Conservation (phyloP, 1,140 invertebrate species). For the Berghia stephanieae region DNA sequence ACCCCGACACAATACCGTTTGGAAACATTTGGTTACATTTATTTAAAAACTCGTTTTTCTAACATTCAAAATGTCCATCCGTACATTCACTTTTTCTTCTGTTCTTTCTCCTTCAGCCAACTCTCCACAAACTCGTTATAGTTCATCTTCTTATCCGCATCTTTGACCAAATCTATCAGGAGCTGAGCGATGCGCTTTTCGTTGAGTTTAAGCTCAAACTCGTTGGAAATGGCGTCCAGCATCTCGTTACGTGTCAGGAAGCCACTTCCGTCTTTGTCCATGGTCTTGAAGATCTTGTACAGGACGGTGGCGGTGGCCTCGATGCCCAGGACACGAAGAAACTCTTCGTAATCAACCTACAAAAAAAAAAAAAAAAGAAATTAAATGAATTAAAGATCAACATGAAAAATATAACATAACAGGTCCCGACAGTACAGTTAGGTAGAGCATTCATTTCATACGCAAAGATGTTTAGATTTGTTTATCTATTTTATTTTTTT, state of each 20-base stretch:
- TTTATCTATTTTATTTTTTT: too few species aligned
- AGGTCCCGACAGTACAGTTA: too few species aligned
- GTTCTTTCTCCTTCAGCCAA: conserved; percentile 35
- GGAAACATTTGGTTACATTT: too few species aligned
- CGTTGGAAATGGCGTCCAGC: conserved; percentile 47
- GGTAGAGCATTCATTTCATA: too few species aligned
- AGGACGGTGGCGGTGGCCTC: conserved; percentile 41
- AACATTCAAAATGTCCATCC: too few species aligned
- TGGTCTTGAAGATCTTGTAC: conserved; percentile 45
- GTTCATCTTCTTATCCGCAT: conserved; percentile 44
- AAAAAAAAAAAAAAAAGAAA: too few species aligned
- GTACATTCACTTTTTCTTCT: too few species aligned
- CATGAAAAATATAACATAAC: too few species aligned
- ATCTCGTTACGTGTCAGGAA: conserved; percentile 52
- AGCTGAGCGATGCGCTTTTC: conserved; percentile 49
- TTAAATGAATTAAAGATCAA: too few species aligned
- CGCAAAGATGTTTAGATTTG: too few species aligned
- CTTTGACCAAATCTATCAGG: conserved; percentile 47
- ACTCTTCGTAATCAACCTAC: conserved; percentile 54
- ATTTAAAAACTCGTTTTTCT: too few species aligned
- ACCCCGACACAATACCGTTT: too few species aligned
- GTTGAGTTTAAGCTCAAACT: conserved; percentile 48
- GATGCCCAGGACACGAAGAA: conserved; percentile 47
- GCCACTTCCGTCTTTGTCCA: conserved; percentile 56
- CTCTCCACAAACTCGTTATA: conserved; percentile 53